These are phyloP conservation scores for Diplodus puntazzo DNA, from an alignment of 2,797 vertebrate genomes.

Conservation along the genomic window DNA sequence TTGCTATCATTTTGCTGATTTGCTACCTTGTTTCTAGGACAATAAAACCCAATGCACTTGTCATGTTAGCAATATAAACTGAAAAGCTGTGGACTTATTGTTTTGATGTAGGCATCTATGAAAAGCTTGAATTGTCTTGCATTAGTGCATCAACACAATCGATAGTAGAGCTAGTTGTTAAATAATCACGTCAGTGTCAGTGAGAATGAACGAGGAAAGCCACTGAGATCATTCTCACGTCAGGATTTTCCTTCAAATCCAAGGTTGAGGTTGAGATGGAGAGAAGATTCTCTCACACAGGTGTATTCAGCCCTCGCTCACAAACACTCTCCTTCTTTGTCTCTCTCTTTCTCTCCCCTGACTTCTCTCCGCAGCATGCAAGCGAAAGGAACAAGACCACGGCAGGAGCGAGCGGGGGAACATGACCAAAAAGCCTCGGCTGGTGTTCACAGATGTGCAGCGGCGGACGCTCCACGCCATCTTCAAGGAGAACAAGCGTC, in stretches of 20 bases:
- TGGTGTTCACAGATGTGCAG: slow-evolving; percentile 99
- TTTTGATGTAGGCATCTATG: background rate
- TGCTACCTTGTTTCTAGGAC: background rate
- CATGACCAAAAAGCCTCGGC: slow-evolving; percentile 94
- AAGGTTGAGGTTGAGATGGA: background rate
- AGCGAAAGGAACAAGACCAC: slow-evolving; percentile 98
- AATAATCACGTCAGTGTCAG: background rate
- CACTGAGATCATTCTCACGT: background rate
- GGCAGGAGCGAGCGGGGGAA: slow-evolving; percentile 92
- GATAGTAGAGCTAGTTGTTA: background rate
- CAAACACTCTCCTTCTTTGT: background rate
- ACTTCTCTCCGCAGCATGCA: slow-evolving; percentile 89
- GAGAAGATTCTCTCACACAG: background rate
- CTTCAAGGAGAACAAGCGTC: slow-evolving; percentile 99
- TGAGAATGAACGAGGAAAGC: background rate
- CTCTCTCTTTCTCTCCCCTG: slow-evolving; percentile 1
- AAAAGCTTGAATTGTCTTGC: background rate
- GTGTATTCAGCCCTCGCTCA: slow-evolving; percentile 12
- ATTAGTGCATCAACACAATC: background rate
- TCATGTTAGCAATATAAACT: background rate
- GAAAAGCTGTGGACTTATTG: background rate
- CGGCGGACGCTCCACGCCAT: slow-evolving; percentile 99
- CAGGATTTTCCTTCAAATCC: background rate
- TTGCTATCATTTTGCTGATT: background rate
- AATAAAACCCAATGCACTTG: background rate